Base-by-base conservation (phyloP, 2,797 vertebrate genomes). In the Triplophysa bombifrons region DNA sequence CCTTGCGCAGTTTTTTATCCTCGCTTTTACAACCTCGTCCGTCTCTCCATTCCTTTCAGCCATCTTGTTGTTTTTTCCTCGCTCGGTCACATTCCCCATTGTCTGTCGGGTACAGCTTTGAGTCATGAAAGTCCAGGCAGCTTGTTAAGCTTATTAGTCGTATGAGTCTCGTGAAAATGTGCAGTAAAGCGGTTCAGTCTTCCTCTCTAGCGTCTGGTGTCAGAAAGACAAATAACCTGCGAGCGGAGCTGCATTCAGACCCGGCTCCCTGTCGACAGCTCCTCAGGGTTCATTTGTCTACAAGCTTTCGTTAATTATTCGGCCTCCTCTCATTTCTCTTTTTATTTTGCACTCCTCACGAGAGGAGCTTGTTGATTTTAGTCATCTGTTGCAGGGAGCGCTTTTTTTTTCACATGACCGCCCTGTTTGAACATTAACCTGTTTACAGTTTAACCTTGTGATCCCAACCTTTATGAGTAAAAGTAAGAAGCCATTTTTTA, bases 261-360 rank as follows among this genome's bases (percentile, higher is more conserved):
- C 61, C 80, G 80, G 80, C 76, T 51, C 69, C 84, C 73, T 48
- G 85, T 87, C 88, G 78, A 84, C 85, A 80, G 9, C 77, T 88
- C 83, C 63, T 80, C 80, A 78, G 41, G 22, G 80, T 87, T 46
- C 83, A 87, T 90, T 85, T 84, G 80, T 88, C 46, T 80, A 81
- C 74, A 86, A 80, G 80, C 56, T 81, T 86, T 71, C 66, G 76
- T 81, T 87, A 88, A 86, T 90, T 85, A 85, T 83, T 81, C 11
- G 61, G n/a, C 48, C 44, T 73, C 9, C 11, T 80, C 70, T 85
- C 81, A 53, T 82, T 83, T 72, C 55, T 85, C 65, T 44, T 75
- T 72, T 69, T 78, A 78, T 63, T 74, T 70, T 63, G 51, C 25
- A 70, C 48, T 41, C 60, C 48, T 55, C 56, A 22, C 58, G 20